Evolutionary conservation across 2,113 vertebrate species (phyloP).

Genomic region (Rhinoderma darwinii): DNA sequence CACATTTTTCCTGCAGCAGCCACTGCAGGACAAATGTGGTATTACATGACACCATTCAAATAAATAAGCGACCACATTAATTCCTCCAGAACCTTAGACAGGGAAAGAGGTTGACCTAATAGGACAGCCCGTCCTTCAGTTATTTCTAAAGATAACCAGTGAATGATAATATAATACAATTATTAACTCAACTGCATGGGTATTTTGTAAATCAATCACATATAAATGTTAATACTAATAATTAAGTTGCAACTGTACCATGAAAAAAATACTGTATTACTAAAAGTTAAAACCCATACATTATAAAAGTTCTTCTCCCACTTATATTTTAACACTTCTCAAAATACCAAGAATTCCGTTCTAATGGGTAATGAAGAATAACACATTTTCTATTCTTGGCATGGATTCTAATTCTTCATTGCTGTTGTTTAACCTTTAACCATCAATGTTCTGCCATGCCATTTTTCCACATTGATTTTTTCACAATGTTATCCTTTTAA

Average conservation of each 20-base stretch:
- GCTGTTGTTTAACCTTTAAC: conserved; percentile 46
- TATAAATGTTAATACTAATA: background rate
- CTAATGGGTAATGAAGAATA: background rate
- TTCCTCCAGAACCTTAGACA: no score
- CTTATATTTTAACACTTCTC: background rate
- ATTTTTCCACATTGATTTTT: conserved; percentile 46
- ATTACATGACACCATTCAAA: no score
- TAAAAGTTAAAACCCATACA: background rate
- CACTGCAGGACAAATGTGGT: no score
- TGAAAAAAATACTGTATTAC: background rate
- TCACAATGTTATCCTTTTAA: conserved; percentile 34
- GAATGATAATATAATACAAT: no score
- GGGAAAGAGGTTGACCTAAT: no score
- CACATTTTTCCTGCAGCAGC: no score
- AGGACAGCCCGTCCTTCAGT: no score
- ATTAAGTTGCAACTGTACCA: background rate
- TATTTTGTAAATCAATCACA: background rate
- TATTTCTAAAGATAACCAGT: no score
- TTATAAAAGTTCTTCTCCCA: background rate
- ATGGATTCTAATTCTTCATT: conserved; percentile 37
- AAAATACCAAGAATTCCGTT: background rate
- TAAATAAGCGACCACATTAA: no score
- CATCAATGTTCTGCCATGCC: conserved; percentile 30
- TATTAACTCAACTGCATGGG: background rate
- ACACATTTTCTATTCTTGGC: conserved; percentile 42